Percentiles rank a stretch among this genome's conserved stretches.
Conservation (phyloP, 1,140 invertebrate species). For the Meloidogyne floridensis region DNA sequence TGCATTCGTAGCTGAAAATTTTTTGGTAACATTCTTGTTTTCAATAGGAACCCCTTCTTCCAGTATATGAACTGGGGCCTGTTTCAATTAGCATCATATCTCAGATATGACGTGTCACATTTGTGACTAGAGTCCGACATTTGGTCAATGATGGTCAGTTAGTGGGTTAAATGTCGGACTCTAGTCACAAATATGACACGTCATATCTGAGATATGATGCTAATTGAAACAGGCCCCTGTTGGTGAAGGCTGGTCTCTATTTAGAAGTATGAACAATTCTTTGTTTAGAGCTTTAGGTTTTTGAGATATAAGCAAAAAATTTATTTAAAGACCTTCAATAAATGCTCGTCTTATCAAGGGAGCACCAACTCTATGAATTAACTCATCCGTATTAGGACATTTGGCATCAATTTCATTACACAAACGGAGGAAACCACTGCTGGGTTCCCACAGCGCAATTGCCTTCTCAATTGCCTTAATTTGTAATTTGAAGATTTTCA, state of each 20-base stretch:
- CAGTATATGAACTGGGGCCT: no score
- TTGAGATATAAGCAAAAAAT: background rate
- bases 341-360: conserved; percentile 15
- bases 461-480: conserved; percentile 22
- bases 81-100: no score
- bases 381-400: conserved; percentile 15
- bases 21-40: background rate
- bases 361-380: background rate
- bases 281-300: background rate
- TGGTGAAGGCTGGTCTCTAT: conserved; percentile 2
- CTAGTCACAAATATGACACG: no score
- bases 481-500: background rate
- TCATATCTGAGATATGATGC: no score
- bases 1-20: background rate
- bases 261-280: background rate
- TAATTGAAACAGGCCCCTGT: no score
- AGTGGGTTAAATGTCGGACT: no score
- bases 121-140: no score
- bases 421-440: conserved; percentile 26
- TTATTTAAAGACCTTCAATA: conserved; percentile 1
- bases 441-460: conserved; percentile 25
- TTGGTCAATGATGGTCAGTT: no score
- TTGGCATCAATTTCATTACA: conserved; percentile 25
- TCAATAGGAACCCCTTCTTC: background rate
- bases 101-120: no score